Evolutionary conservation across 2,797 vertebrate genomes (phyloP).

Genomic region (Muscicapa striata): DNA sequence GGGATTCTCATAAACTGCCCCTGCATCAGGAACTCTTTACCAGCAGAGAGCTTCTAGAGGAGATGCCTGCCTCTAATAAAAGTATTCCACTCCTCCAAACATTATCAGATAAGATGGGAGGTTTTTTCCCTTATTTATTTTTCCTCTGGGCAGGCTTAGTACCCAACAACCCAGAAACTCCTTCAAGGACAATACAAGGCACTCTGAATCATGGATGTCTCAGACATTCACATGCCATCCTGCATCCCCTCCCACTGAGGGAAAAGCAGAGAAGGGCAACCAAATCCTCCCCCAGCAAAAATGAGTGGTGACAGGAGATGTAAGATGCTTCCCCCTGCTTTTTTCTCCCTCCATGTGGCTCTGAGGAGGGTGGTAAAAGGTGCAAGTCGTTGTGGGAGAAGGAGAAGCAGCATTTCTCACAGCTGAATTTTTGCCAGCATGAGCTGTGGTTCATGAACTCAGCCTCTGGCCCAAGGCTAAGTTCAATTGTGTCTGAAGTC

Average conservation of each 20-base stretch:
- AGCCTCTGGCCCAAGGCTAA: slow-evolving; percentile 40
- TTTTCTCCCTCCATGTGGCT: neutral
- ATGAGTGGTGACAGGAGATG: neutral
- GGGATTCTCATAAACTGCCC: neutral
- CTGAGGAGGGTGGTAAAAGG: neutral
- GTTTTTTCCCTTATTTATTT: neutral
- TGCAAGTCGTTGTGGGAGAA: neutral
- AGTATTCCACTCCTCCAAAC: neutral
- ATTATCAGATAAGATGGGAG: neutral
- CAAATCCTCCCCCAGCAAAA: neutral
- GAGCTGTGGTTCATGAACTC: slow-evolving; percentile 44
- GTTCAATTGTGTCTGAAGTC: neutral
- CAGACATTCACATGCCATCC: neutral
- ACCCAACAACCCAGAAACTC: neutral
- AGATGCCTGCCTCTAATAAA: neutral
- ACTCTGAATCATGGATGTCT: neutral
- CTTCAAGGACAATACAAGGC: neutral
- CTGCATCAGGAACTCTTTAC: neutral
- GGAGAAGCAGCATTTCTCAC: slow-evolving; percentile 11
- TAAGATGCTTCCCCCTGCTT: neutral
- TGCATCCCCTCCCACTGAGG: neutral
- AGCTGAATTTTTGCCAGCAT: neutral
- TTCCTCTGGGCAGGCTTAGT: neutral
- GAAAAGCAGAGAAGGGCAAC: neutral
- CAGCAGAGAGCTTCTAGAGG: neutral